Conservation (phyloP, 2,797 vertebrate genomes). For the Coreius guichenoti region DNA sequence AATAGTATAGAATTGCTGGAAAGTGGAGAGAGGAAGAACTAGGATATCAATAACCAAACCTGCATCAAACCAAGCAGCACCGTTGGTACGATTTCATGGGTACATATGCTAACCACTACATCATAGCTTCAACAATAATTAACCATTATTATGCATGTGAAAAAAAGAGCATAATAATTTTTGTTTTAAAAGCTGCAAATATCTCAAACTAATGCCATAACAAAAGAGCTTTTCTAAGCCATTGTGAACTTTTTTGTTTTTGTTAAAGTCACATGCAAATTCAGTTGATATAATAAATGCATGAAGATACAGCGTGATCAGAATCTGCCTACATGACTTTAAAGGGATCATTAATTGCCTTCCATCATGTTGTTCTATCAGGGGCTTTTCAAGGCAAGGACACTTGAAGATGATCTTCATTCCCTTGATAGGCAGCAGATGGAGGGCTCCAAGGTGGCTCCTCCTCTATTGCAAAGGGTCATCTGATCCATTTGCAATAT, state of each 20-base stretch:
- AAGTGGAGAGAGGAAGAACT: background rate
- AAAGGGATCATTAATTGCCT: constrained; percentile 39
- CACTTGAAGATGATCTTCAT: constrained; percentile 66
- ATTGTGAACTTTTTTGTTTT: background rate
- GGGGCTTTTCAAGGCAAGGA: constrained; percentile 68
- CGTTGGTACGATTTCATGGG: background rate
- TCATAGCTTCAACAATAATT: constrained; percentile 3
- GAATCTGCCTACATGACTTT: constrained; percentile 31
- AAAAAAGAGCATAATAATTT: background rate
- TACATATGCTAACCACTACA: background rate
- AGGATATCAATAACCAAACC: constrained; percentile 1
- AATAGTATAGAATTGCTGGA: constrained; percentile 18
- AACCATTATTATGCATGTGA: background rate
- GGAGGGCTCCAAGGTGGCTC: constrained; percentile 75
- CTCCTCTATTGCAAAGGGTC: constrained; percentile 72
- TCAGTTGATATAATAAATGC: constrained; percentile 24
- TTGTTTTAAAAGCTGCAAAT: background rate
- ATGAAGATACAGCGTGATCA: constrained; percentile 15
- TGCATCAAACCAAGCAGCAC: background rate
- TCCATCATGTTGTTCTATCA: constrained; percentile 21
- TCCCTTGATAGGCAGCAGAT: constrained; percentile 71
- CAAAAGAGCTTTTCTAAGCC: constrained; percentile 12
- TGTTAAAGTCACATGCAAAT: constrained; percentile 26
- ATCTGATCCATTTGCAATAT: constrained; percentile 74
- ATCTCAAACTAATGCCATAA: background rate